Evolutionary conservation across 2,888 invertebrate genomes (phyloP), one percentile per base, ranked within the genome.

Genomic region (Furcula furcula): DNA sequence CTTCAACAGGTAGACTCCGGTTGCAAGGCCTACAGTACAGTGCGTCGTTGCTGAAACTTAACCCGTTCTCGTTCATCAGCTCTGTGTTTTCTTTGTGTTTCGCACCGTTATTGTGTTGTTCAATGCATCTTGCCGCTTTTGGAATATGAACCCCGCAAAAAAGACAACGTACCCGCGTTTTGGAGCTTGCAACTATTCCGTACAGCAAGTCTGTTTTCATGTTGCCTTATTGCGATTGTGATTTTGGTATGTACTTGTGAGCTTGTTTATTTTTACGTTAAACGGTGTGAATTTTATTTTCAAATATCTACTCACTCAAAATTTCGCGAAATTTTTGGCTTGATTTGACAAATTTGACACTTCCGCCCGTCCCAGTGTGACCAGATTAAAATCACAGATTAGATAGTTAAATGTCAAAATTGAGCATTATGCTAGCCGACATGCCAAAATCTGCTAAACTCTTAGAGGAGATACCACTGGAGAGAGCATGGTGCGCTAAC

Each of bases 61-160:
- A 61, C 1, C 76, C 82, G 34, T 81, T 76, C 36, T 73, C 68
- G 18, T 62, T 51, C 74, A 77, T 75, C 25, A 75, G 51, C 29
- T 71, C 66, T 12, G 79, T 69, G 27, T 74, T 74, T 10, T 79
- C 76, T 39, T 74, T 76, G 43, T 83, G 82, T 51, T 70, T 77
- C 12, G 66, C 56, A 4, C 80, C 81, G 35, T 78, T 76, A 10
- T 62, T 65, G 44, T 83, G 82, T 45, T 82, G 76, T 33, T 80
- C 79, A 34, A 83, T 80, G 41, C 78, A 80, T 72, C 72, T 78
- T 29, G 57, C 69, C 1, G 79, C 75, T 39, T 80, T 82, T 11
- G 82, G 76, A 44, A 83, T 76, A 45, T 58, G 68, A 2, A 80
- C 79, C 19, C 74, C 80, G 53, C 82, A 83, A 47, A 75, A 76